Percentiles rank a stretch among this genome's conserved stretches.
Evolutionary conservation across 2,113 vertebrate species (phyloP).

Genomic region (Syngnathoides biaculeatus): DNA sequence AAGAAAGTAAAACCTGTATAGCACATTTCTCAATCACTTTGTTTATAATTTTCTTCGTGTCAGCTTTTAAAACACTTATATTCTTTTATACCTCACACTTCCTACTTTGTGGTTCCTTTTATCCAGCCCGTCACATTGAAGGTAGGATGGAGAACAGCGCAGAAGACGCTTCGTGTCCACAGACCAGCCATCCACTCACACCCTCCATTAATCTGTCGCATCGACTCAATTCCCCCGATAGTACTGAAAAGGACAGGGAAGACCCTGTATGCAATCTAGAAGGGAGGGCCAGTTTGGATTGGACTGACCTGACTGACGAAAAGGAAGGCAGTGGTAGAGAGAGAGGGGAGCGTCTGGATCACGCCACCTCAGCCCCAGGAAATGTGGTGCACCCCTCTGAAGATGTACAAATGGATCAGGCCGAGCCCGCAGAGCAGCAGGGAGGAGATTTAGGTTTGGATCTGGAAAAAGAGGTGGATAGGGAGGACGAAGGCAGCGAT

Average conservation of each 20-base stretch:
- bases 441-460: conserved; percentile 50
- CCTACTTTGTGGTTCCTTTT: conserved; percentile 4
- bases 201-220: conserved; percentile 36
- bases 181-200: conserved; percentile 20
- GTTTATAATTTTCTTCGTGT: not conserved
- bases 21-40: not conserved
- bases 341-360: conserved; percentile 29
- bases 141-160: conserved; percentile 41
- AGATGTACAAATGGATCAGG: conserved; percentile 50
- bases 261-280: conserved; percentile 18
- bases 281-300: conserved; percentile 19
- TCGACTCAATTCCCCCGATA: conserved; percentile 32
- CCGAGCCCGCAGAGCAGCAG: conserved; percentile 58
- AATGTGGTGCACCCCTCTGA: conserved; percentile 42
- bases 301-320: conserved; percentile 30
- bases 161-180: conserved; percentile 23
- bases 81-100: not conserved
- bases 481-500: conserved; percentile 38
- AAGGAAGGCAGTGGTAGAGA: conserved; percentile 13
- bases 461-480: conserved; percentile 44
- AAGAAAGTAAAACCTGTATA: not conserved
- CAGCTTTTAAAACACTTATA: not conserved
- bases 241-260: conserved; percentile 22
- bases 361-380: conserved; percentile 24
- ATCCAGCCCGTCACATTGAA: conserved; percentile 38